Conservation (phyloP, 2,797 vertebrate species). For the Numenius phaeopus region DNA sequence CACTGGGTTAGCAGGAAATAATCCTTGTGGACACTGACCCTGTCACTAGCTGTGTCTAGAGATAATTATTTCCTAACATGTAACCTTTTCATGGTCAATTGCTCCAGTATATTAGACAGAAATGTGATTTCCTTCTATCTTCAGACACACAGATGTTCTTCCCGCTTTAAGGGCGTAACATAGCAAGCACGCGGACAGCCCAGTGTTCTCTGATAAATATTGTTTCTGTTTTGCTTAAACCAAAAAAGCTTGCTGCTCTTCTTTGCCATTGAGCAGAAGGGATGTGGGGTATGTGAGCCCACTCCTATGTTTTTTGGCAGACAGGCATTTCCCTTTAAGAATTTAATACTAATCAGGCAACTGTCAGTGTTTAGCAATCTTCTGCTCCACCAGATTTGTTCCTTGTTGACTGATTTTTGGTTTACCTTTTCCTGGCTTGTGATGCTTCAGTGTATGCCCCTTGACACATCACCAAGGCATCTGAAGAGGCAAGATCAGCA, state of each 20-base stretch:
- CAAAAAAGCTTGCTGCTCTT: neutral
- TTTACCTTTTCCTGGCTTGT: slow-evolving; percentile 26
- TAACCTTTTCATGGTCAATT: slow-evolving; percentile 68
- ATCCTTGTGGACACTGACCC: slow-evolving; percentile 54
- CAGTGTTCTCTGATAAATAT: neutral
- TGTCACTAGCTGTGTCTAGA: slow-evolving; percentile 57
- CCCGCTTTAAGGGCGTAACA: neutral
- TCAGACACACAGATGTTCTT: slow-evolving; percentile 4
- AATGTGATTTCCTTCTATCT: slow-evolving; percentile 43
- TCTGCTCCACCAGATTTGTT: slow-evolving; percentile 39
- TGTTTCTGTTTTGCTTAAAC: neutral
- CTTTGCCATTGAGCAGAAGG: neutral
- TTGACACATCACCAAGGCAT: slow-evolving; percentile 24
- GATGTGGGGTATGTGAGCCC: neutral
- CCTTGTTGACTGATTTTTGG: slow-evolving; percentile 16
- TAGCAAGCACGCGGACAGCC: neutral
- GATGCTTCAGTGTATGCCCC: slow-evolving; percentile 16
- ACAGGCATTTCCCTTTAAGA: slow-evolving; percentile 13
- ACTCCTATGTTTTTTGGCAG: neutral
- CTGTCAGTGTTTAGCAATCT: slow-evolving; percentile 38
- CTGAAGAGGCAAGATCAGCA: slow-evolving; percentile 35
- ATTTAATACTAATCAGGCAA: neutral
- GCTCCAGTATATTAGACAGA: slow-evolving; percentile 46
- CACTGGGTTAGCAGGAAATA: slow-evolving; percentile 41
- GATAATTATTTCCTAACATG: slow-evolving; percentile 64